A percentile compares a stretch with the other conserved stretches of the same genome.
phyloP scores from a whole-genome alignment of 2,888 invertebrate genomes.

The Aplocera efformata region DNA sequence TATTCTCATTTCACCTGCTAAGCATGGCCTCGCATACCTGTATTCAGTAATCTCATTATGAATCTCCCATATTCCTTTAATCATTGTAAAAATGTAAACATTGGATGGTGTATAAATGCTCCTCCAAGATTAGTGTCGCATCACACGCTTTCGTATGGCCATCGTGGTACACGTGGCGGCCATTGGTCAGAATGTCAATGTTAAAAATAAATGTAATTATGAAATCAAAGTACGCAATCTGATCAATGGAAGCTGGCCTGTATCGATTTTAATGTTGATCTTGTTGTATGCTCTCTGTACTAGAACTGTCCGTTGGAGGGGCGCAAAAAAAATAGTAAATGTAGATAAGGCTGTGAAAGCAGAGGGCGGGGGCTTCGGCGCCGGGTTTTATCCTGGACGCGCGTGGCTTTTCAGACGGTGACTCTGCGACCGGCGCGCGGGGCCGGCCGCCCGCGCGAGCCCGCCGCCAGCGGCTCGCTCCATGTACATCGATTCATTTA shows the following conservation, averaged over 20 bases:
- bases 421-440: conserved; percentile 17
- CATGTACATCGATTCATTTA: conserved; percentile 62
- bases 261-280: conserved; percentile 11
- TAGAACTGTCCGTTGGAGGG: conserved; percentile 30
- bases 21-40: conserved; percentile 71
- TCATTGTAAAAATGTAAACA: conserved; percentile 68
- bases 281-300: conserved; percentile 29
- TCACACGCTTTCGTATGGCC: conserved; percentile 8
- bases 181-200: conserved; percentile 19
- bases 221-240: conserved; percentile 21
- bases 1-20: conserved; percentile 73
- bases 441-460: conserved; percentile 14
- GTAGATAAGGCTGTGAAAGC: conserved; percentile 48
- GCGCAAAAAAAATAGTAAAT: conserved; percentile 72
- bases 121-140: conserved; percentile 36
- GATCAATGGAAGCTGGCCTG: conserved; percentile 18
- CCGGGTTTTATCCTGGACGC: conserved; percentile 57
- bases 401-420: conserved; percentile 29
- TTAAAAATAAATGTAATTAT: conserved; percentile 24
- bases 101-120: conserved; percentile 70
- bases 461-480: conserved; percentile 30
- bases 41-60: conserved; percentile 75
- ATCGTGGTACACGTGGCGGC: conserved; percentile 10
- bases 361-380: conserved; percentile 27
- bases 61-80: conserved; percentile 64